Conservation (phyloP, 2,888 invertebrate genomes). For the Apeira syringaria region DNA sequence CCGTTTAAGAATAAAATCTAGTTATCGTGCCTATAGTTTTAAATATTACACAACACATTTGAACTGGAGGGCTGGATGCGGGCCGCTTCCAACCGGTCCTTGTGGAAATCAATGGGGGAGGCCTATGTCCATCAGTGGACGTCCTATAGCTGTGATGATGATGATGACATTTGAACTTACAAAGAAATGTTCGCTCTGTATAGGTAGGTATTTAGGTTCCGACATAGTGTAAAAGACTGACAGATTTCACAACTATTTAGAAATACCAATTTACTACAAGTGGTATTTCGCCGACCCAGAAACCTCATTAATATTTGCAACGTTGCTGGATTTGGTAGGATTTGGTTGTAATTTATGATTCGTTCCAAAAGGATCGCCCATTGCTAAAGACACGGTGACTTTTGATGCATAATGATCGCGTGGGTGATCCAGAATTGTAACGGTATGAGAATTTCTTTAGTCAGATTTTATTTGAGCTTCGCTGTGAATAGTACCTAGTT, state of each 20-base stretch:
- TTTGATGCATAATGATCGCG: conserved; percentile 40
- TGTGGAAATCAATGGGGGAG: too few relatives aligned
- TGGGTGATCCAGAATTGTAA: conserved; percentile 61
- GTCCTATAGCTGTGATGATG: too few relatives aligned
- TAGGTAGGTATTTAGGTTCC: too few relatives aligned
- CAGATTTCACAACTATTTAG: conserved; percentile 21
- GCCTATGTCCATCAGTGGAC: too few relatives aligned
- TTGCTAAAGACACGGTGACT: conserved; percentile 57
- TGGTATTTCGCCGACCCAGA: conserved; percentile 24
- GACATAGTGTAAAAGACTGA: too few relatives aligned
- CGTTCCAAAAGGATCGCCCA: conserved; percentile 50
- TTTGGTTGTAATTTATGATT: conserved; percentile 36
- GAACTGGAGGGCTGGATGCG: too few relatives aligned
- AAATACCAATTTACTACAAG: conserved; percentile 21
- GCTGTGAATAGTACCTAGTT: conserved; percentile 39
- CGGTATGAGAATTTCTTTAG: conserved; percentile 44
- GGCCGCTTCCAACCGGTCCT: too few relatives aligned
- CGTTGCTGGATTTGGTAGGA: conserved; percentile 41
- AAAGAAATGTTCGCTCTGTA: too few relatives aligned
- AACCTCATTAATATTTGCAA: conserved; percentile 32
- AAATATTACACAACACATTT: too few relatives aligned
- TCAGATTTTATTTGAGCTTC: conserved; percentile 55
- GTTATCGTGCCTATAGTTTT: too few relatives aligned
- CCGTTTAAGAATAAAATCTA: too few relatives aligned
- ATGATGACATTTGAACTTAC: too few relatives aligned